A percentile compares a stretch with the other conserved stretches of the same genome.
phyloP scores from a whole-genome alignment of 2,797 vertebrate genomes.

The Chromobotia macracanthus region DNA sequence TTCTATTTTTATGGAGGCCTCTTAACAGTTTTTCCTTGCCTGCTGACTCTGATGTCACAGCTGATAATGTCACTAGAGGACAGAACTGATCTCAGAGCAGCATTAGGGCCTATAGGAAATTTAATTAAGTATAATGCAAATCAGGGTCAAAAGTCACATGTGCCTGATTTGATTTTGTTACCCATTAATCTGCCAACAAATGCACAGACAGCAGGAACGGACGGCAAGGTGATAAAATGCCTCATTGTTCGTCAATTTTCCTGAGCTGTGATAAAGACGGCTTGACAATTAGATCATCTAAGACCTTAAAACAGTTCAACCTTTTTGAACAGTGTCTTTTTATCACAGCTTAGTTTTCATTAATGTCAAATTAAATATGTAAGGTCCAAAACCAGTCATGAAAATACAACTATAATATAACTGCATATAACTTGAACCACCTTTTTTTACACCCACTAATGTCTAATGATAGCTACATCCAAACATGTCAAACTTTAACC shows the following conservation, averaged over 20 bases:
- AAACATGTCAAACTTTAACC: no score
- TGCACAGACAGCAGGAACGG: conserved; percentile 1
- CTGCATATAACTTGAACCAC: no score
- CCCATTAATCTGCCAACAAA: conserved; percentile 10
- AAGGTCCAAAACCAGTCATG: no score
- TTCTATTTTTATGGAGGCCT: no score
- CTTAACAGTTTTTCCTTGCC: neutral
- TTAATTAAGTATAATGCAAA: conserved; percentile 36
- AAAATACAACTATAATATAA: no score
- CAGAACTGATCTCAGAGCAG: neutral
- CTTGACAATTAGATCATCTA: neutral
- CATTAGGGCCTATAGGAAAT: neutral
- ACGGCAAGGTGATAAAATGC: conserved; percentile 14
- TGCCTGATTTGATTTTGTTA: conserved; percentile 13
- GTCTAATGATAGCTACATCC: no score
- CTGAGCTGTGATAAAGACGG: conserved; percentile 21
- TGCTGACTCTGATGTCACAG: neutral
- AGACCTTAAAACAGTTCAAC: conserved; percentile 43
- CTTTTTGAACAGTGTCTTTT: no score
- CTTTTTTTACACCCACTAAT: no score
- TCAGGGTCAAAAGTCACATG: neutral
- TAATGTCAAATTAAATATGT: no score
- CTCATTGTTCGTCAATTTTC: neutral
- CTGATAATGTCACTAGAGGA: neutral
- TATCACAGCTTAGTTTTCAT: no score